These are phyloP conservation scores for Geotrupes spiniger DNA, from an alignment of 2,888 invertebrate species.

Conservation along the genomic window DNA sequence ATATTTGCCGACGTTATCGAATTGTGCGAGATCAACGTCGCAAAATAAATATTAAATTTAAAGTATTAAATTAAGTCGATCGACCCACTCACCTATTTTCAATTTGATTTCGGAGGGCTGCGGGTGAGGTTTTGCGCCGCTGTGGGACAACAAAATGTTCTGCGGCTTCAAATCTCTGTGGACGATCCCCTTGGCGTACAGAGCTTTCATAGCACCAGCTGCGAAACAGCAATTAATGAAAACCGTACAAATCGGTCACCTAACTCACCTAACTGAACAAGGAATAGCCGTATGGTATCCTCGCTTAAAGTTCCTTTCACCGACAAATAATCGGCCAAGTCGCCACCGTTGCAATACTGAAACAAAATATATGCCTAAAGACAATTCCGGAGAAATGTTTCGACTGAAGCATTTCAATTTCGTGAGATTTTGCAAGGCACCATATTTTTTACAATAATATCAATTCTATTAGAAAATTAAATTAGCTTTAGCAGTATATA, in stretches of 20 bases:
- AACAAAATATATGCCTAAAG: slow-evolving; percentile 49
- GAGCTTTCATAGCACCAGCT: slow-evolving; percentile 97
- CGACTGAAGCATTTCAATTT: no score
- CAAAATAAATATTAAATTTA: slow-evolving; percentile 8
- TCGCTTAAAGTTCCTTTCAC: slow-evolving; percentile 94
- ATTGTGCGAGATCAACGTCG: background rate
- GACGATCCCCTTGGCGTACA: slow-evolving; percentile 96
- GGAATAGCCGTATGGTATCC: slow-evolving; percentile 92
- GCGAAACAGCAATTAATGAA: no score
- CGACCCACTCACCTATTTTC: slow-evolving; percentile 78
- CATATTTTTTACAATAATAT: no score
- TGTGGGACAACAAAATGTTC: slow-evolving; percentile 94
- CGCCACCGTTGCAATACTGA: slow-evolving; percentile 98
- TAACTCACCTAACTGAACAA: slow-evolving; percentile 85
- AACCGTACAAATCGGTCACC: no score
- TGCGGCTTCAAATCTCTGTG: slow-evolving; percentile 99
- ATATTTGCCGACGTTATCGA: slow-evolving; percentile 6
- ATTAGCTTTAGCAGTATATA: no score
- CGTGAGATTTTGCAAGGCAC: no score
- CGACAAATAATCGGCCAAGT: slow-evolving; percentile 94
- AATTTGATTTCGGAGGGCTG: slow-evolving; percentile 82
- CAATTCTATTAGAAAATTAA: no score
- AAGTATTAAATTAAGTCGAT: background rate
- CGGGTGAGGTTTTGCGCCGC: slow-evolving; percentile 64
- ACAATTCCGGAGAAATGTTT: no score